phyloP scores from a whole-genome alignment of 2,888 invertebrate species.

The Eupithecia vulgata region DNA sequence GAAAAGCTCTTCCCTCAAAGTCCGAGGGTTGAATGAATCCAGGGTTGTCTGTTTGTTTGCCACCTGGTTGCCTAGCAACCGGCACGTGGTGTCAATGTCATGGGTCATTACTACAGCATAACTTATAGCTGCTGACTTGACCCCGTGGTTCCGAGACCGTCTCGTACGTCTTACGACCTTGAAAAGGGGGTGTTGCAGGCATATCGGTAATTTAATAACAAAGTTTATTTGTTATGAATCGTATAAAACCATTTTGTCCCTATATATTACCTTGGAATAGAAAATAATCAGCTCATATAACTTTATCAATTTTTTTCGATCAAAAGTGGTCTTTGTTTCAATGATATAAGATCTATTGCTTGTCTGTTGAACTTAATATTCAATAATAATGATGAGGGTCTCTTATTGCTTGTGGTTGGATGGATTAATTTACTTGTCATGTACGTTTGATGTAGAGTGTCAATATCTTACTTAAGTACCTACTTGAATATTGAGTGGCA shows the following conservation, averaged over 20 bases:
- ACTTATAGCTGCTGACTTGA: conserved; percentile 61
- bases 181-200: conserved; percentile 7
- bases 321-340: neutral
- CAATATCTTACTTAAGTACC: neutral
- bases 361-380: neutral
- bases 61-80: conserved; percentile 63
- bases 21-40: conserved; percentile 59
- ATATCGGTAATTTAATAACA: neutral
- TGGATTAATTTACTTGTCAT: conserved; percentile 31
- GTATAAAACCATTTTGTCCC: neutral
- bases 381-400: conserved; percentile 36
- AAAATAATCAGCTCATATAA: neutral
- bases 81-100: conserved; percentile 75
- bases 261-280: neutral
- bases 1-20: conserved; percentile 28
- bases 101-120: conserved; percentile 64
- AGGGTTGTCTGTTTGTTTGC: conserved; percentile 65
- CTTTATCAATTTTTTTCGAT: neutral
- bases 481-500: neutral
- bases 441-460: neutral
- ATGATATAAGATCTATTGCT: neutral
- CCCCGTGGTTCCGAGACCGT: conserved; percentile 50
- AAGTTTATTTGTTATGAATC: neutral
- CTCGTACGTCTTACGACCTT: conserved; percentile 20
- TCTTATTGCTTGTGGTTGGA: conserved; percentile 45